phyloP scores from a whole-genome alignment of 92 coral and sea anemone species.

The Anthopleura xanthogrammica region DNA sequence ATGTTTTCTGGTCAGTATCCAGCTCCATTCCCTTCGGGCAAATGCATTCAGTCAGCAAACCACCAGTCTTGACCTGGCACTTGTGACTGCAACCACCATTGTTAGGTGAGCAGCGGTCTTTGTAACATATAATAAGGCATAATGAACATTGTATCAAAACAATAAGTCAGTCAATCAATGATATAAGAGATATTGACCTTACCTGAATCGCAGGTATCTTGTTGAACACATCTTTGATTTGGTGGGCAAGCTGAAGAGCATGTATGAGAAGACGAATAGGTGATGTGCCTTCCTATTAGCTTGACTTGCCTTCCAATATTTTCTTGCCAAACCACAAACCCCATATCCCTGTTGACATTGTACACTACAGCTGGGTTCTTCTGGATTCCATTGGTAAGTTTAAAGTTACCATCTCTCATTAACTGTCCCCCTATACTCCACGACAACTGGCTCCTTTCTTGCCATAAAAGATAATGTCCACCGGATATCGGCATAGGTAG shows the following conservation, averaged over 20 bases:
- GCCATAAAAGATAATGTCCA: slow-evolving; percentile 82
- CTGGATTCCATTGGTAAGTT: slow-evolving; percentile 42
- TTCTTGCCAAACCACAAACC: slow-evolving; percentile 88
- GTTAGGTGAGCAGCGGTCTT: slow-evolving; percentile 61
- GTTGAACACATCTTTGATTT: slow-evolving; percentile 67
- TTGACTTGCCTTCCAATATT: slow-evolving; percentile 40
- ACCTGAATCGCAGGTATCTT: slow-evolving; percentile 68
- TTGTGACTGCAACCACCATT: slow-evolving; percentile 92
- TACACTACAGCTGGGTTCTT: slow-evolving; percentile 55
- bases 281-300: slow-evolving; percentile 65
- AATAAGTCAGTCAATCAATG: background rate
- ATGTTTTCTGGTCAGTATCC: slow-evolving; percentile 61
- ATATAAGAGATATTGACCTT: background rate
- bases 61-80: slow-evolving; percentile 42
- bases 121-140: background rate
- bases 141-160: background rate
- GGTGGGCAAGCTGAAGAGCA: slow-evolving; percentile 58
- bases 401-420: slow-evolving; percentile 67
- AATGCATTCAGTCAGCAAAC: slow-evolving; percentile 50
- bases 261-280: slow-evolving; percentile 50
- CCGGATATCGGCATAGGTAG: slow-evolving; percentile 65
- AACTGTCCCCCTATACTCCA: slow-evolving; percentile 82
- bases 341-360: slow-evolving; percentile 43
- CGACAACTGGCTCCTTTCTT: slow-evolving; percentile 52
- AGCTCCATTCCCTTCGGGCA: slow-evolving; percentile 72